Conservation (phyloP, 2,113 vertebrate species). For the Dipodomys merriami region DNA sequence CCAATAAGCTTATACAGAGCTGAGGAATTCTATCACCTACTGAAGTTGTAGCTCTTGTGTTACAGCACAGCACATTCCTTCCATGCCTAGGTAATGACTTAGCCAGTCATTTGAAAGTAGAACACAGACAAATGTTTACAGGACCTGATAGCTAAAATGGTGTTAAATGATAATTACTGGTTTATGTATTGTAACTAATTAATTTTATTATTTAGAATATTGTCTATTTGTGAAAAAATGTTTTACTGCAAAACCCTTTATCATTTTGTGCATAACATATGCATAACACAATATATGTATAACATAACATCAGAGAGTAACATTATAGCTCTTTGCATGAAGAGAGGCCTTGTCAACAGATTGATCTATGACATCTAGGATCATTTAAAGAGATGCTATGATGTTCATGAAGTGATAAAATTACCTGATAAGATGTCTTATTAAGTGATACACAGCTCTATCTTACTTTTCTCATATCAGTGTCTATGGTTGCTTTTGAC, state of each 20-base stretch:
- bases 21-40: not conserved
- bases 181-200: not conserved
- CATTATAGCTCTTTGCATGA: not conserved
- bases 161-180: not conserved
- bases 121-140: not conserved
- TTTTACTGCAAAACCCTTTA: not conserved
- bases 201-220: not conserved
- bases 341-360: not conserved
- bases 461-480: not conserved
- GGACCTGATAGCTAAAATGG: not conserved
- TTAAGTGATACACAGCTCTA: not conserved
- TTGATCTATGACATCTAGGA: not conserved
- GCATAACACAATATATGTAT: too few species aligned
- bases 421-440: not conserved
- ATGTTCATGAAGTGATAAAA: not conserved
- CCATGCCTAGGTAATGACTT: not conserved
- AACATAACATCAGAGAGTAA: too few species aligned
- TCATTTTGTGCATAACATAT: not conserved
- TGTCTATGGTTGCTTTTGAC: not conserved
- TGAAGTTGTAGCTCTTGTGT: not conserved
- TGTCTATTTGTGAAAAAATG: not conserved
- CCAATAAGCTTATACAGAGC: not conserved
- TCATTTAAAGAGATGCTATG: not conserved
- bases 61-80: not conserved
- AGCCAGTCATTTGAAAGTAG: not conserved